phyloP scores from a whole-genome alignment of 2,113 vertebrate genomes.

The Notarius quadriscutis region DNA sequence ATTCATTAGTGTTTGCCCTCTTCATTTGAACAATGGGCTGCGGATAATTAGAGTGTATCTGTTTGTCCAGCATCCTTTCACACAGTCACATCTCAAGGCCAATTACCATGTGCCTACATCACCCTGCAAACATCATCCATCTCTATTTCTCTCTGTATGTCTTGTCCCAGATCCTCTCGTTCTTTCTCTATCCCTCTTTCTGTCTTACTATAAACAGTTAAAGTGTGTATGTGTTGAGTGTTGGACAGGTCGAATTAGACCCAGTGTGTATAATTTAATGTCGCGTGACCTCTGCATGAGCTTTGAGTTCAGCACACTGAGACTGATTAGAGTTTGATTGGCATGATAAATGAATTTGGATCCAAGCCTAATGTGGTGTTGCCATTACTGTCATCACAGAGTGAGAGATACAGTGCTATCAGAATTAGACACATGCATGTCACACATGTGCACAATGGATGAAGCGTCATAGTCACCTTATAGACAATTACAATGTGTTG shows the following conservation, averaged over 20 bases:
- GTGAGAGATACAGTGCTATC: background rate
- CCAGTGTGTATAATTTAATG: constrained; percentile 10
- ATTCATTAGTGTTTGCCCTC: constrained; percentile 80
- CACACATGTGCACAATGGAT: background rate
- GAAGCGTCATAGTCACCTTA: background rate
- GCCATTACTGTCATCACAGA: background rate
- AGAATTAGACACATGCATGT: background rate
- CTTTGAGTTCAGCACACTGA: background rate
- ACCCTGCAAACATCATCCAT: constrained; percentile 10
- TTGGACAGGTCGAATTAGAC: background rate
- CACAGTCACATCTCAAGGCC: constrained; percentile 69
- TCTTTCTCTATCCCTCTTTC: background rate
- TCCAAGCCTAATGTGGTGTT: background rate
- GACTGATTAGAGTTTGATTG: background rate
- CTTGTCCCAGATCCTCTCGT: background rate
- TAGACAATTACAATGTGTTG: background rate
- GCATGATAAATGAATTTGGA: constrained; percentile 17
- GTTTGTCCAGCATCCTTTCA: constrained; percentile 72
- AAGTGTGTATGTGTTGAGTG: background rate
- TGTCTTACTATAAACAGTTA: background rate
- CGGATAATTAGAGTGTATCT: constrained; percentile 74
- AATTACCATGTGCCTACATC: constrained; percentile 62
- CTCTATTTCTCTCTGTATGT: background rate
- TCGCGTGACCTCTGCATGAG: background rate
- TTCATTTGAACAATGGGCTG: constrained; percentile 70